These are phyloP conservation scores for Cerceris rybyensis DNA, from an alignment of 2,888 invertebrate genomes.

Conservation along the genomic window DNA sequence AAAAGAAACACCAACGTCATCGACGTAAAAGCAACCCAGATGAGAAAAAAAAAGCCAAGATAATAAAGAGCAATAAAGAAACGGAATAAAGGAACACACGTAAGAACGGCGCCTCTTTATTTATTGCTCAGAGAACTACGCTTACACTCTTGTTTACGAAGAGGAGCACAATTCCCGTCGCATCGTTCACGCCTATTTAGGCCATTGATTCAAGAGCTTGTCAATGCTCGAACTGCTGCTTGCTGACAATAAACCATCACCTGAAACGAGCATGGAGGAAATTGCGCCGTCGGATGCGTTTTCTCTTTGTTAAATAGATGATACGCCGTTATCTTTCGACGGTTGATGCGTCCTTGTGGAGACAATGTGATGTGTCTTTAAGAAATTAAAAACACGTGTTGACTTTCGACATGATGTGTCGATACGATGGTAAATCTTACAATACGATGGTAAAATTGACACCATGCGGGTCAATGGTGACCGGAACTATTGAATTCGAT, in stretches of 20 bases:
- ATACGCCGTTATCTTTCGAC: background rate
- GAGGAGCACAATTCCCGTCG: slow-evolving; percentile 36
- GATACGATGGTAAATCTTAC: too few relatives aligned
- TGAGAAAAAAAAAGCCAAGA: too few relatives aligned
- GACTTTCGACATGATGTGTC: background rate
- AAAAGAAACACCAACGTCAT: too few relatives aligned
- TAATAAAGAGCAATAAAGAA: background rate
- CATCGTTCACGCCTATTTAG: slow-evolving; percentile 38
- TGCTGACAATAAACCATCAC: background rate
- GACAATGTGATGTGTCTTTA: slow-evolving; percentile 11
- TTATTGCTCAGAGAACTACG: slow-evolving; percentile 13
- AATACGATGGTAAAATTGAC: too few relatives aligned
- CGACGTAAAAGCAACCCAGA: too few relatives aligned
- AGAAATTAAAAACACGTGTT: background rate
- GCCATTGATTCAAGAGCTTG: slow-evolving; percentile 45
- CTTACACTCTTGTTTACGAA: slow-evolving; percentile 26
- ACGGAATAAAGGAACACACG: background rate
- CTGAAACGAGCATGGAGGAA: slow-evolving; percentile 15
- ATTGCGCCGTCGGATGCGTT: slow-evolving; percentile 25
- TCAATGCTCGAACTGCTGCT: background rate
- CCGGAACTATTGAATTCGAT: too few relatives aligned
- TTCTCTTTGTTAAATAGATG: slow-evolving; percentile 22
- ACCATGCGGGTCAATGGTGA: too few relatives aligned
- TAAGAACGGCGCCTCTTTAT: background rate
- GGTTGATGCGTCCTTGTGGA: background rate